Evolutionary conservation across 2,797 vertebrate species (phyloP).

Genomic region (Pipistrellus nathusii): DNA sequence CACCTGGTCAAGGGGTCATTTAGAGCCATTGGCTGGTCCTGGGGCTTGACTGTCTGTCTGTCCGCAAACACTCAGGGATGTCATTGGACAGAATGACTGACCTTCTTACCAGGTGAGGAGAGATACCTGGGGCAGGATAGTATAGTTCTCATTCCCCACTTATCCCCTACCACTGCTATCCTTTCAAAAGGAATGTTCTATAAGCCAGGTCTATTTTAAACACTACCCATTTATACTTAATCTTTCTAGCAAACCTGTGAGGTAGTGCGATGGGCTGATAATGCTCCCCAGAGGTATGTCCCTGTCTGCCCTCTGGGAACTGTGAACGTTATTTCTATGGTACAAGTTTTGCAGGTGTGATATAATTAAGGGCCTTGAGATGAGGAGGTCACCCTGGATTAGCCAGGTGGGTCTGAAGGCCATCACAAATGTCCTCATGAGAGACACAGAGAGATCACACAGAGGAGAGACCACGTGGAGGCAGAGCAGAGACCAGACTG

Average conservation of each 20-base stretch:
- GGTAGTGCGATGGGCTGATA: too few species aligned
- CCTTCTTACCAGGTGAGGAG: rapidly evolving
- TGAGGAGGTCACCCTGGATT: background rate
- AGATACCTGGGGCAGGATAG: background rate
- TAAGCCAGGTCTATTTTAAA: background rate
- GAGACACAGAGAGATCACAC: background rate
- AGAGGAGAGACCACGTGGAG: background rate
- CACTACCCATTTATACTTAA: background rate
- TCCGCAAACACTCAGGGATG: background rate
- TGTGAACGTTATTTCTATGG: background rate
- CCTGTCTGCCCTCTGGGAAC: background rate
- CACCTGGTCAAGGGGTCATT: background rate
- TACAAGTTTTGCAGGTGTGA: background rate
- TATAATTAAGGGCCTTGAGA: background rate
- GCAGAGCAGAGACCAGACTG: rapidly evolving
- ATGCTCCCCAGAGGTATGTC: background rate
- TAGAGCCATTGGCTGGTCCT: background rate
- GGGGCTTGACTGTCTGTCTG: background rate
- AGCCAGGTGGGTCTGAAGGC: background rate
- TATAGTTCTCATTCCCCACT: rapidly evolving
- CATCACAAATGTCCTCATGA: background rate
- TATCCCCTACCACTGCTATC: background rate
- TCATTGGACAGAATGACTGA: background rate
- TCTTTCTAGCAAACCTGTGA: background rate
- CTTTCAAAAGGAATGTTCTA: background rate